Evolutionary conservation across 1,140 invertebrate genomes (phyloP).

Genomic region (Leptinotarsa defecta): DNA sequence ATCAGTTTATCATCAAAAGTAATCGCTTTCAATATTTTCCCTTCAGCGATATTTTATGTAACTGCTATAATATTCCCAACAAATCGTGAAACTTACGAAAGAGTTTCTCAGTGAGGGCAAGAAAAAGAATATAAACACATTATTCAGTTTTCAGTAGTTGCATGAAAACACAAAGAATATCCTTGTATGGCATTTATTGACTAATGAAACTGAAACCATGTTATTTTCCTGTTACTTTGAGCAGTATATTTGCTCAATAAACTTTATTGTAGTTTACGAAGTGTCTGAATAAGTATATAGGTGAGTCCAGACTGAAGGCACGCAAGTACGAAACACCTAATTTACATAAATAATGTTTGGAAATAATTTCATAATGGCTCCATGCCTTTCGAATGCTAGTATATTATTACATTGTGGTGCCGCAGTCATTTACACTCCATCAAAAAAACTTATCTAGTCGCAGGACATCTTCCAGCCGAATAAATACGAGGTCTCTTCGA

Average conservation of each 20-base stretch:
- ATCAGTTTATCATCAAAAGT: too few relatives aligned
- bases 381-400: not conserved
- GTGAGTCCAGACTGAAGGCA: not conserved
- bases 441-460: not conserved
- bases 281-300: conserved; percentile 4
- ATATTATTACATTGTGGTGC: not conserved
- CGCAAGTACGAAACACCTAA: conserved; percentile 2
- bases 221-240: conserved; percentile 3
- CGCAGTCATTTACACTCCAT: not conserved
- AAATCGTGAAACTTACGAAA: too few relatives aligned
- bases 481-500: too few relatives aligned
- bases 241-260: not conserved
- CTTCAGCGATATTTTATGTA: too few relatives aligned
- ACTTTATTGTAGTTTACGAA: conserved; percentile 4
- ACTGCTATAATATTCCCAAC: too few relatives aligned
- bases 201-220: not conserved
- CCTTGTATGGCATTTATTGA: not conserved
- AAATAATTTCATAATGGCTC: not conserved
- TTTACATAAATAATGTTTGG: conserved; percentile 9
- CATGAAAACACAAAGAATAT: too few relatives aligned
- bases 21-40: too few relatives aligned
- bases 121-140: too few relatives aligned
- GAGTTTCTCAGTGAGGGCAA: too few relatives aligned
- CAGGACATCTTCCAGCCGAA: too few relatives aligned
- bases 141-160: too few relatives aligned